Evolutionary conservation across 1,140 invertebrate species (phyloP).

Genomic region (Drosophila subobscura): DNA sequence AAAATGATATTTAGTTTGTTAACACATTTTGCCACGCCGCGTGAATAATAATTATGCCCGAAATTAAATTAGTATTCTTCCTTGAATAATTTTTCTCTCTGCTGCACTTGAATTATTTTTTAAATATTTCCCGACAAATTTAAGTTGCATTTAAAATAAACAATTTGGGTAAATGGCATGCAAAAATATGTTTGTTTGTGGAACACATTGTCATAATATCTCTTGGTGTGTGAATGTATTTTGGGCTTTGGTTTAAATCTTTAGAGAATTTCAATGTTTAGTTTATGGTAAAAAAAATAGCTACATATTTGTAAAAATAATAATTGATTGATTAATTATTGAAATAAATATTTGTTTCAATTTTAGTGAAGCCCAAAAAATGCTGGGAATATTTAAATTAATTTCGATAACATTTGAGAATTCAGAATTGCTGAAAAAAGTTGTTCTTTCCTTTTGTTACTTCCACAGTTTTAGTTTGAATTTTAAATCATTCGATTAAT

Average conservation of each 20-base stretch:
- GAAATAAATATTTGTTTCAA: no score
- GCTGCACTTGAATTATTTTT: slow-evolving; percentile 19
- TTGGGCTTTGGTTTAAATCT: not conserved
- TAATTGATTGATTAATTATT: no score
- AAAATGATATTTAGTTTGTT: slow-evolving; percentile 46
- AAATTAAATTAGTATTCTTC: slow-evolving; percentile 22
- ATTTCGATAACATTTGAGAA: no score
- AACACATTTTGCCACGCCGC: slow-evolving; percentile 26
- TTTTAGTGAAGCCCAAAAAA: no score
- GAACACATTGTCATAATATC: not conserved
- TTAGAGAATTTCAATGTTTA: no score
- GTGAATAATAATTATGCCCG: slow-evolving; percentile 28
- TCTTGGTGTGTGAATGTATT: slow-evolving; percentile 4
- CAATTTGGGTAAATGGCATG: not conserved
- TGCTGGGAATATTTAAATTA: no score
- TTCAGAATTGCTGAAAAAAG: no score
- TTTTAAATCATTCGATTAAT: not conserved
- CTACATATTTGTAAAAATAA: no score
- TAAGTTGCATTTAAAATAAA: slow-evolving; percentile 21
- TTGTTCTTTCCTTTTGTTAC: no score
- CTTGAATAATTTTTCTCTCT: slow-evolving; percentile 19
- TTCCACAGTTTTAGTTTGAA: no score
- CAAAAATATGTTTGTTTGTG: not conserved
- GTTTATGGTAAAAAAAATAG: no score
- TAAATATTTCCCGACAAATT: slow-evolving; percentile 1